A percentile compares a stretch with the other conserved stretches of the same genome.
Evolutionary conservation across 2,888 invertebrate genomes (phyloP).

Genomic region (Malthinus flaveolus): DNA sequence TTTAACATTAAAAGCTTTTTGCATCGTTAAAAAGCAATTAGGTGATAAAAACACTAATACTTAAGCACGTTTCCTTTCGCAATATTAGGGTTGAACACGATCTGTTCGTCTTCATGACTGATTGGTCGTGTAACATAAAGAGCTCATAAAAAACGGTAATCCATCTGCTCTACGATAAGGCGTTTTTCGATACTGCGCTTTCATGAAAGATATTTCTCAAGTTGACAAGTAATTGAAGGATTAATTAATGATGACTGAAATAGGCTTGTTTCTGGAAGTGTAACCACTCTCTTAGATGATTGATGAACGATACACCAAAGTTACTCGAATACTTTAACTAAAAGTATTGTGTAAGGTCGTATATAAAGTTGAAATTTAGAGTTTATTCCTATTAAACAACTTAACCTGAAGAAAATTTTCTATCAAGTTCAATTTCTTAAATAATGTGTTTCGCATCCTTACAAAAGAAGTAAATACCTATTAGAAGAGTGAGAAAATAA

Average conservation of each 20-base stretch:
- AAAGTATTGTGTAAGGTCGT: not conserved
- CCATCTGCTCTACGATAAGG: conserved; percentile 26
- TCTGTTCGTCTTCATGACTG: conserved; percentile 29
- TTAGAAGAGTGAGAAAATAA: too few relatives aligned
- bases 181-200: conserved; percentile 21
- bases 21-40: conserved; percentile 31
- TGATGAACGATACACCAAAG: conserved; percentile 11
- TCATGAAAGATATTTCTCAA: conserved; percentile 22
- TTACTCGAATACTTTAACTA: conserved; percentile 15
- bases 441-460: too few relatives aligned
- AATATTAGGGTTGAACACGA: conserved; percentile 23
- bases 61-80: conserved; percentile 27
- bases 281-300: conserved; percentile 17
- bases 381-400: not conserved
- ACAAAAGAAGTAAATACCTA: too few relatives aligned
- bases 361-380: not conserved
- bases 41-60: conserved; percentile 31
- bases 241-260: conserved; percentile 23
- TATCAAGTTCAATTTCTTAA: too few relatives aligned
- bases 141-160: conserved; percentile 18
- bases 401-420: too few relatives aligned
- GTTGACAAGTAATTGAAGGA: conserved; percentile 24
- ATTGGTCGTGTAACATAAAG: conserved; percentile 28
- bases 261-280: conserved; percentile 15
- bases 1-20: conserved; percentile 22